Conservation (phyloP, 2,888 invertebrate genomes). For the Eueremaeus valkanovi region DNA sequence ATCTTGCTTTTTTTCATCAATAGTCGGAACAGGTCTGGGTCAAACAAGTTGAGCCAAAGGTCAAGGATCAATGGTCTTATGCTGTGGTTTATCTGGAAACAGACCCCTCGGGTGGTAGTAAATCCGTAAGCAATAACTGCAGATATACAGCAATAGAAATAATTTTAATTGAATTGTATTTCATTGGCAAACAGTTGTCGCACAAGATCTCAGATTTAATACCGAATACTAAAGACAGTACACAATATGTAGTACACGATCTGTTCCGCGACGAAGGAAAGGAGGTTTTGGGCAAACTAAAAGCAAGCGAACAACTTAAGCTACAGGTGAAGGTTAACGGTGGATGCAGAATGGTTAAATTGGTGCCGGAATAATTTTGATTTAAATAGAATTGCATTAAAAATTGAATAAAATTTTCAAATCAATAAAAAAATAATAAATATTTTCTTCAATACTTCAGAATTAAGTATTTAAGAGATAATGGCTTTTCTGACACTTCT, state of each 20-base stretch:
- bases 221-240: neutral
- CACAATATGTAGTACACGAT: constrained; percentile 21
- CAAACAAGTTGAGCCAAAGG: constrained; percentile 26
- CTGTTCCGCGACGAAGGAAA: neutral
- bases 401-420: too few species aligned
- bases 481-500: too few species aligned
- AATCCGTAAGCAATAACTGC: constrained; percentile 2
- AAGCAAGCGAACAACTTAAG: neutral
- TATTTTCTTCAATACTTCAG: too few species aligned
- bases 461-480: too few species aligned
- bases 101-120: neutral
- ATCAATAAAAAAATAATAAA: too few species aligned
- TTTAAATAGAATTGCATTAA: neutral
- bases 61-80: constrained; percentile 17
- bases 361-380: constrained; percentile 7
- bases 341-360: constrained; percentile 29
- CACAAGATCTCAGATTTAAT: constrained; percentile 31
- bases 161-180: neutral
- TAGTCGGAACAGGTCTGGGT: constrained; percentile 5
- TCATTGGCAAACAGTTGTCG: constrained; percentile 21
- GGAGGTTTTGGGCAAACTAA: neutral
- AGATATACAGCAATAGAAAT: too few species aligned
- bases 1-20: neutral
- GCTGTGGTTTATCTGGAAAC: constrained; percentile 30
- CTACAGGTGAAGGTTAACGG: constrained; percentile 1